A percentile compares a stretch with the other conserved stretches of the same genome.
Conservation (phyloP, 2,113 vertebrate genomes). For the Anarrhichthys ocellatus region DNA sequence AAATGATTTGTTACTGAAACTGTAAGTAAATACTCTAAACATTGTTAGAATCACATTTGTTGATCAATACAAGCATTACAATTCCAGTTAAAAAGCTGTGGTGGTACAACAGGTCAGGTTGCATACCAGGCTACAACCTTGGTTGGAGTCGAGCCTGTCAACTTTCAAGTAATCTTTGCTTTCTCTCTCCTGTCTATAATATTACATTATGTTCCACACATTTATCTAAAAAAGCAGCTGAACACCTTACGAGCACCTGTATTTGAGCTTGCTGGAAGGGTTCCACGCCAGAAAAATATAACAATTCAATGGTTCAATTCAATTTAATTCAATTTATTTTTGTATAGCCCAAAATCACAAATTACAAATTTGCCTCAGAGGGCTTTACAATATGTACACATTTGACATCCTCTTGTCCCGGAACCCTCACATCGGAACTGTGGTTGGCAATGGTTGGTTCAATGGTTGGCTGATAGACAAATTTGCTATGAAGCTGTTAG, state of each 20-base stretch:
- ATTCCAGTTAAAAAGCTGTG: not conserved
- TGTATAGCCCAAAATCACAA: no score
- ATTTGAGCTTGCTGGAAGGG: not conserved
- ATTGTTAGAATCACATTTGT: not conserved
- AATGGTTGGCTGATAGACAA: conserved; percentile 1
- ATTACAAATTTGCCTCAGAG: no score
- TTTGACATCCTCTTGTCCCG: no score
- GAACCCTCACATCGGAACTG: no score
- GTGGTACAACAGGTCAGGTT: conserved; percentile 18
- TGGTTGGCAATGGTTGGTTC: no score
- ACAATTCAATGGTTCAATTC: not conserved
- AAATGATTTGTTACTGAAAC: conserved; percentile 7
- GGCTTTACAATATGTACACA: no score
- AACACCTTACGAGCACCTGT: not conserved
- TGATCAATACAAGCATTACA: not conserved
- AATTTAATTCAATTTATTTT: no score
- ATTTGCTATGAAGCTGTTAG: conserved; percentile 18
- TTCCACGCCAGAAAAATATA: not conserved
- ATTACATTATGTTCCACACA: not conserved
- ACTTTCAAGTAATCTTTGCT: not conserved
- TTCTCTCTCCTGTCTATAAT: not conserved
- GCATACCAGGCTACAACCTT: not conserved
- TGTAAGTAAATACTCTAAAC: not conserved
- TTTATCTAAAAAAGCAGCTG: not conserved
- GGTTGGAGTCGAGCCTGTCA: not conserved